Conservation (phyloP, 2,113 vertebrate genomes). For the Diadophis punctatus region DNA sequence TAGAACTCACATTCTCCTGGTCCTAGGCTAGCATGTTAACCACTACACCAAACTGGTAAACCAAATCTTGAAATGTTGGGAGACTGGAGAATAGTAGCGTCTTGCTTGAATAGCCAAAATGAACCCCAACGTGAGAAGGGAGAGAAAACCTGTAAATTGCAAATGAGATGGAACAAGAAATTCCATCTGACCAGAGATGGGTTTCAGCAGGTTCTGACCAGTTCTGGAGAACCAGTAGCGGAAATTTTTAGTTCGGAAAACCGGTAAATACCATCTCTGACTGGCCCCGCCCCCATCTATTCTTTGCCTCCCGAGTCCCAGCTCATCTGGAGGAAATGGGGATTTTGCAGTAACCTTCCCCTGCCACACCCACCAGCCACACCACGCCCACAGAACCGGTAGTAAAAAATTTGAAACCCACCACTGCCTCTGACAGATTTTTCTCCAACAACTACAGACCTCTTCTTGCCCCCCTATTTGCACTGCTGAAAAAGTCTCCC, state of each 20-base stretch:
- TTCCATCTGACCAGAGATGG: no score
- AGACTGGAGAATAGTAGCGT: background rate
- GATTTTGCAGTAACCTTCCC: no score
- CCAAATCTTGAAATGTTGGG: background rate
- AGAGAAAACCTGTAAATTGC: background rate
- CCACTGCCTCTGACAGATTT: background rate
- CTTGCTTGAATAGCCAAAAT: background rate
- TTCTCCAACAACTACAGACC: background rate
- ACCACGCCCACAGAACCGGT: no score
- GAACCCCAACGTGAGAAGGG: background rate
- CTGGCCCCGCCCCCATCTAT: no score
- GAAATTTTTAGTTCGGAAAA: no score
- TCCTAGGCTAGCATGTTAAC: background rate
- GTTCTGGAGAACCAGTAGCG: no score
- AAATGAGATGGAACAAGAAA: background rate
- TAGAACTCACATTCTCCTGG: background rate
- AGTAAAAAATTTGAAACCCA: no score
- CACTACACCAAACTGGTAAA: background rate
- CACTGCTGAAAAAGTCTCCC: background rate
- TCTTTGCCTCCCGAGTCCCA: no score
- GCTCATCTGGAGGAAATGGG: no score
- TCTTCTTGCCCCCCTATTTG: background rate
- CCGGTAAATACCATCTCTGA: no score
- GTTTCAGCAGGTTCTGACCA: no score
- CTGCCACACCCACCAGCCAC: no score